Base-by-base conservation (phyloP, 2,888 invertebrate species). In the Eurytoma californica region DNA sequence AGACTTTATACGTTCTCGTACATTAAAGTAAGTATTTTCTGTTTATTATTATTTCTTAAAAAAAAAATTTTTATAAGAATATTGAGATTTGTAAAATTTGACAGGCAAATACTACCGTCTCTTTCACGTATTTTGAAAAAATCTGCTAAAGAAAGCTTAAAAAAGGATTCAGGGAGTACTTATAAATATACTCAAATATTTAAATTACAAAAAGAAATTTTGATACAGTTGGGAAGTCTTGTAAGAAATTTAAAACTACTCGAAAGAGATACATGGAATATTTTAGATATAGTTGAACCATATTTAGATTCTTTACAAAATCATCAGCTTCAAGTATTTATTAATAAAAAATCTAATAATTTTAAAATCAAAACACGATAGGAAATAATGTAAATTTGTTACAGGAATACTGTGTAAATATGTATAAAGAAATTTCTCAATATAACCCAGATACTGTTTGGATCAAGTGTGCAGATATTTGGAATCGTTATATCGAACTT, bases 1-100 rank as follows among this genome's bases (percentile, higher is more conserved):
- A 85, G 95, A 95, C 85, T 96, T 96, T 86, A 94, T 96, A 63
- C 90, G 93, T 70, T 91, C 91, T 69, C 91, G 95, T 69, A 94
- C 94, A 24, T 90, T 94, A 20, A 94, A 94, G 95, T 94, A 86
- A 91, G 92, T 91, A 72, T 75, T 60, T 66, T 65, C n/a, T 55
- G 47, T 28, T 55, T 67, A 68, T 39, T 53, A 66, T 63, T 66
- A 65, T 9, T 16, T 72, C 58, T 20, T 49, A 51, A 58, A 16
- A 60, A 60, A 30, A 30, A 16, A 20, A 58, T 58, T 24, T 14
- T n/a, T 1, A 66, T 78, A 30, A 18, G 30, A 57, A 51, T 30
- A 69, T 68, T 63, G 53, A 53, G 13, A n/a, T 53, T 16, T 47
- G 13, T 20, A 75, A 47, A 55, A 49, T 69, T 82, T 90, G 90